Base-by-base conservation (phyloP, 2,888 invertebrate species). In the Pediacus dermestoides region DNA sequence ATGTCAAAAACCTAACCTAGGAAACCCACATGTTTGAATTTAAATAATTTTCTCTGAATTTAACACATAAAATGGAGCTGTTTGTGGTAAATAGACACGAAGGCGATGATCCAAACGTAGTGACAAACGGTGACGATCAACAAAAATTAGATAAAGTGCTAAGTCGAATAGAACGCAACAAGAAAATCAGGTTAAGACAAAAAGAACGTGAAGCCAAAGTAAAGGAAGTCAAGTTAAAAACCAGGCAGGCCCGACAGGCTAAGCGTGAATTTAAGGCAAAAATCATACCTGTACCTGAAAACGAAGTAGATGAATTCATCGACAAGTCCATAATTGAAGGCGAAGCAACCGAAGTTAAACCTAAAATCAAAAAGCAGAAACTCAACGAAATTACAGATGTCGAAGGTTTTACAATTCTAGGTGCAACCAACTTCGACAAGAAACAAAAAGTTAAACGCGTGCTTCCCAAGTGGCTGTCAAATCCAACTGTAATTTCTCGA, bases 401-500 rank as follows among this genome's bases (percentile, higher is more conserved):
- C 37, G 73, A 76, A 52, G 74, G 73, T 12, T 85, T 82, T 57
- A 81, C 82, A 57, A 74, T 88, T 11, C 71, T 89, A 32, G 87
- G 87, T 3, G 74, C 71, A 37, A 76, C 77, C 54, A 77, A 75
- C 39, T 75, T 78, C 60, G 70, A 71, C 50, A 78, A 77, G 53
- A 78, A 73, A 47, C 48, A 58, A 2, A 77, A 77, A 63, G 79
- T 88, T 0, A 78, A 82, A 58, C 73, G 89, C 65, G 80, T 89
- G 3, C 70, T 95, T 28, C 94, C 95, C 1, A 74, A 83, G 48
- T 96, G 95, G 95, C 67, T 96, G 18, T 78, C 86, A 1, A 76
- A 87, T 61, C 90, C 95, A 2, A 78, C 79, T 25, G 68, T 85
- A 31, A 79, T 95, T 38, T 80, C 86, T n/a, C 80, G 81, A 9